phyloP scores from a whole-genome alignment of 2,888 invertebrate species.

The Xanthia icteritia region DNA sequence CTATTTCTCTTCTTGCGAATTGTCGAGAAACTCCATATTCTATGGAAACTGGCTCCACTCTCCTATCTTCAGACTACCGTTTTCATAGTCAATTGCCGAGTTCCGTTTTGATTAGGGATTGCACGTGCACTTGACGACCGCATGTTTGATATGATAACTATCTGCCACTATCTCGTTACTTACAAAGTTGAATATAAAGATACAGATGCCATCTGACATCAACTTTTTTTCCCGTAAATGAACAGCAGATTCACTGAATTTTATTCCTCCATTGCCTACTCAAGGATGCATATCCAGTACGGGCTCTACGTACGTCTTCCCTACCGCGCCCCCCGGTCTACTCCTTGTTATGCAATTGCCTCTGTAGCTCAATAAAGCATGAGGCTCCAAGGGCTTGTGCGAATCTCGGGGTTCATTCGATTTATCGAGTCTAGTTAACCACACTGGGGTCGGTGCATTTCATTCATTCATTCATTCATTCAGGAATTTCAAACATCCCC shows the following conservation, averaged over 20 bases:
- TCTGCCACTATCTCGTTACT: constrained; percentile 8
- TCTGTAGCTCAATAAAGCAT: no score
- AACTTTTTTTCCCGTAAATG: not conserved
- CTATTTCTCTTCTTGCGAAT: not conserved
- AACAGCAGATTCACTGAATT: not conserved
- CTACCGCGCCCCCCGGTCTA: no score
- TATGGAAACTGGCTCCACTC: constrained; percentile 17
- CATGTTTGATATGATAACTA: constrained; percentile 25
- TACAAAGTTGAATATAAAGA: not conserved
- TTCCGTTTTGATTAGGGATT: constrained; percentile 50
- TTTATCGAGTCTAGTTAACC: no score
- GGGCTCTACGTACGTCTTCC: no score
- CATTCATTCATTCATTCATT: no score
- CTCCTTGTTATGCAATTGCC: no score
- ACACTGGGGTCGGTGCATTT: no score
- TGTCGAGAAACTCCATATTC: not conserved
- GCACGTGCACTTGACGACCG: constrained; percentile 45
- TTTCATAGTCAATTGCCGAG: constrained; percentile 44
- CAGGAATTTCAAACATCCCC: not conserved
- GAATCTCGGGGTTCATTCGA: no score
- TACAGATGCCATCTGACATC: not conserved
- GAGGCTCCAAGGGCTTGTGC: no score
- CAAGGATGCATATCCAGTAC: no score
- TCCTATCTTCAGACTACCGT: constrained; percentile 26
- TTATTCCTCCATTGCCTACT: not conserved